Evolutionary conservation across 2,113 vertebrate species (phyloP).

Genomic region (Mus spicilegus): DNA sequence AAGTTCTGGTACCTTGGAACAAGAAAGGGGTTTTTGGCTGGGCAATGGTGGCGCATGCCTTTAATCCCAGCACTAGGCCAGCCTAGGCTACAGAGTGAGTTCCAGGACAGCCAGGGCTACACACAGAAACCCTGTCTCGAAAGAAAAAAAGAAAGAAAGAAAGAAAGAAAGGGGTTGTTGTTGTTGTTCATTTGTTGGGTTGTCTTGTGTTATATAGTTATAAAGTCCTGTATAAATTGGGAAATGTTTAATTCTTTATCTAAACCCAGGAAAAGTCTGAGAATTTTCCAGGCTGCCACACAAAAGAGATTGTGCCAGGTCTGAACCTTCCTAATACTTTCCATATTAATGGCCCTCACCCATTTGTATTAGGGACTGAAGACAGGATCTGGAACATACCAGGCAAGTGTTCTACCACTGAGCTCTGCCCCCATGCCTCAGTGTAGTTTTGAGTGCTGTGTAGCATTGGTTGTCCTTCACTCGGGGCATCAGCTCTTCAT

Average conservation of each 20-base stretch:
- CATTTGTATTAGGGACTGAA: background rate
- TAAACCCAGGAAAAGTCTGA: background rate
- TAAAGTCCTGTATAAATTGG: background rate
- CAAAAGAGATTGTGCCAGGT: background rate
- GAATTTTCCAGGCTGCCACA: background rate
- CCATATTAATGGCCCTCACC: background rate
- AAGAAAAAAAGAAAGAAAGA: no score
- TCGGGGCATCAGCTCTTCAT: background rate
- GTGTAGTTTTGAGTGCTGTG: background rate
- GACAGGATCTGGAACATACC: background rate
- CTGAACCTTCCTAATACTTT: background rate
- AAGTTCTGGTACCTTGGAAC: background rate
- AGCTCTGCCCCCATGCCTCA: background rate
- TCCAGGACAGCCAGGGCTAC: no score
- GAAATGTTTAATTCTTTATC: background rate
- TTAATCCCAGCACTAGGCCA: no score
- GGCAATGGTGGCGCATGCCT: no score
- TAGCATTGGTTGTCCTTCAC: background rate
- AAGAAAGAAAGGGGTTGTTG: background rate
- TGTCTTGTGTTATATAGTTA: background rate
- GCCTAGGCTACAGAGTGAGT: no score
- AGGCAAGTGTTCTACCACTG: background rate
- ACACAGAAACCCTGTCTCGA: no score
- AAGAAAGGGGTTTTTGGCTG: background rate
- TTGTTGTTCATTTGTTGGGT: background rate